Percentiles rank a stretch among this genome's conserved stretches.
These are phyloP conservation scores for Homarus americanus DNA, from an alignment of 1,140 invertebrate species.

Conservation along the genomic window DNA sequence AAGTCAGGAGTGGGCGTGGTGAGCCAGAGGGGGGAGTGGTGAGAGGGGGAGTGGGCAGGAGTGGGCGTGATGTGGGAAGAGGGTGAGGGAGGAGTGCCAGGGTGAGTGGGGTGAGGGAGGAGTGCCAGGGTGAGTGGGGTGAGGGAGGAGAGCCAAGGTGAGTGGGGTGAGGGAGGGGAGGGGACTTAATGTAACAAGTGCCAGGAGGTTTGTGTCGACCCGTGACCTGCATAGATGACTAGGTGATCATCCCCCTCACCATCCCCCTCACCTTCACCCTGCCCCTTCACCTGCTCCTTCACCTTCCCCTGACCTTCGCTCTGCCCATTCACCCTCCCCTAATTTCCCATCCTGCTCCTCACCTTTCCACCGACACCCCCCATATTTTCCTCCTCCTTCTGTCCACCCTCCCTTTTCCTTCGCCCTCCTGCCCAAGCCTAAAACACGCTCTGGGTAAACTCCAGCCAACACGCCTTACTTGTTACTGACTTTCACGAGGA, in stretches of 20 bases:
- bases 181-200: constrained; percentile 42
- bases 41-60: not conserved
- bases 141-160: not conserved
- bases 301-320: not conserved
- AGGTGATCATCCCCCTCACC: constrained; percentile 17
- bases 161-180: not conserved
- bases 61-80: not conserved
- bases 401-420: not conserved
- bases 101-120: not conserved
- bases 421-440: too few species aligned
- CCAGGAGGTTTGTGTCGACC: not conserved
- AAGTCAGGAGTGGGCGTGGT: too few species aligned
- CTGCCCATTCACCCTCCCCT: not conserved
- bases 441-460: too few species aligned
- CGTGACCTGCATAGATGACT: constrained; percentile 31
- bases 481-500: too few species aligned
- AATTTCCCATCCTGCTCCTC: not conserved
- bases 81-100: not conserved
- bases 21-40: not conserved
- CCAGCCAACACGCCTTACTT: too few species aligned
- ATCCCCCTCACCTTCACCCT: not conserved
- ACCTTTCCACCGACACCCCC: not conserved
- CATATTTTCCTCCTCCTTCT: not conserved
- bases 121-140: not conserved
- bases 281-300: not conserved